Evolutionary conservation across 2,888 invertebrate species (phyloP), one percentile per base, ranked within the genome.

Genomic region (Colletes collaris): DNA sequence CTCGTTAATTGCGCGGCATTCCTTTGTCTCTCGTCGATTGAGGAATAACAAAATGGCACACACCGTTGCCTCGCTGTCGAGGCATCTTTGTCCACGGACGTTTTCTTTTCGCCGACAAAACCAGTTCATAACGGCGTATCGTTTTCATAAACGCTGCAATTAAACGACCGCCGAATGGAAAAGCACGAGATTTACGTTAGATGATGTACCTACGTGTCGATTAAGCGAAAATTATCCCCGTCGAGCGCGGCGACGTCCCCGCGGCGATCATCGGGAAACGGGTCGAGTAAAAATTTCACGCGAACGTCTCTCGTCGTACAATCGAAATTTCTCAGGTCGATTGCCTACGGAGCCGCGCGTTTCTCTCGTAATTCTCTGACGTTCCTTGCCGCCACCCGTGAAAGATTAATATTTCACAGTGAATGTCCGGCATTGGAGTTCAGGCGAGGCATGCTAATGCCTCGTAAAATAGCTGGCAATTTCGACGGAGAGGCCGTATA

Each of bases 351-450:
- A 56, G 73, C 66, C 37, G 35, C 13, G 11, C 35, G 56, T 58
- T 76, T 69, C 46, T 53, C 53, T 60, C 62, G 52, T 67, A 64
- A 68, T 58, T 65, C 53, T 64, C 16, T 8, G 65, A 40, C 27
- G 35, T 63, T 74, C 52, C 50, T 46, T n/a, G 46, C 59, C 44
- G 40, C 55, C 58, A 35, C 19, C 49, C 16, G 60, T 55, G 53
- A 79, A 65, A 60, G 59, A 75, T 75, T 60, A 58, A 71, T 68
- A 67, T 81, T 73, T 76, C 76, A 66, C 40, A 49, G 46, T n/a
- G 35, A 72, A 73, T 52, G 65, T 79, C 53, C 16, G 64, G 46
- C 62, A 60, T 27, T 37, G 63, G 58, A 27, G 46, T 58, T 37
- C 56, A 64, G 27, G 5, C 55, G n/a, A 70, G 55, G 44, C 52